Conservation (phyloP, 1,140 invertebrate genomes). For the Epicauta chinensis region DNA sequence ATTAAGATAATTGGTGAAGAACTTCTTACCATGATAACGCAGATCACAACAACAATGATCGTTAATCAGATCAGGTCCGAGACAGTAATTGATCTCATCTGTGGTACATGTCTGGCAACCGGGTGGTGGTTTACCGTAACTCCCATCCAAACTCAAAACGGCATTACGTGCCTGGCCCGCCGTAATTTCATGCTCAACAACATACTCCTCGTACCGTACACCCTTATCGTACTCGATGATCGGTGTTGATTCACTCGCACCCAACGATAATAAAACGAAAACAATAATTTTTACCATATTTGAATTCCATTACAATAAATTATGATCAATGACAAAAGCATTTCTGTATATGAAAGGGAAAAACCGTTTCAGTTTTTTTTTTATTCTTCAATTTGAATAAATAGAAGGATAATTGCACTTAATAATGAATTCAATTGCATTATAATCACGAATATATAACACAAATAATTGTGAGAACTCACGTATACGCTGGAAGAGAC, state of each 20-base stretch:
- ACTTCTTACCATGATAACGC: conserved; percentile 43
- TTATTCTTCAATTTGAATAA: too few relatives aligned
- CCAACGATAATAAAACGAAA: conserved; percentile 28
- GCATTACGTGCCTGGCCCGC: conserved; percentile 43
- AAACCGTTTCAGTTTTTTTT: too few relatives aligned
- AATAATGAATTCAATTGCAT: too few relatives aligned
- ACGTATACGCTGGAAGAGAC: too few relatives aligned
- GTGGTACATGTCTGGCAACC: conserved; percentile 57
- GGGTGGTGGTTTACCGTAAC: conserved; percentile 42
- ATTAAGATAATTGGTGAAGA: not conserved
- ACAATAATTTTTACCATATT: not conserved
- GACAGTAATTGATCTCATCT: conserved; percentile 59
- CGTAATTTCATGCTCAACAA: conserved; percentile 52
- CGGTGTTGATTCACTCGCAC: conserved; percentile 32
- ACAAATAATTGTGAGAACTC: too few relatives aligned
- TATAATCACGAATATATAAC: too few relatives aligned
- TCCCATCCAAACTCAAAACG: conserved; percentile 39
- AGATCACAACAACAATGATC: conserved; percentile 69
- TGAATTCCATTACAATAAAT: not conserved
- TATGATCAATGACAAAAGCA: too few relatives aligned
- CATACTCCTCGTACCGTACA: conserved; percentile 48
- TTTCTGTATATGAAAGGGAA: too few relatives aligned
- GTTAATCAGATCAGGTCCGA: conserved; percentile 52
- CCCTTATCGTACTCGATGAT: conserved; percentile 28
- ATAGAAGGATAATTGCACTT: too few relatives aligned